Evolutionary conservation across 2,113 vertebrate species (phyloP).

Genomic region (Argyrosomus japonicus): DNA sequence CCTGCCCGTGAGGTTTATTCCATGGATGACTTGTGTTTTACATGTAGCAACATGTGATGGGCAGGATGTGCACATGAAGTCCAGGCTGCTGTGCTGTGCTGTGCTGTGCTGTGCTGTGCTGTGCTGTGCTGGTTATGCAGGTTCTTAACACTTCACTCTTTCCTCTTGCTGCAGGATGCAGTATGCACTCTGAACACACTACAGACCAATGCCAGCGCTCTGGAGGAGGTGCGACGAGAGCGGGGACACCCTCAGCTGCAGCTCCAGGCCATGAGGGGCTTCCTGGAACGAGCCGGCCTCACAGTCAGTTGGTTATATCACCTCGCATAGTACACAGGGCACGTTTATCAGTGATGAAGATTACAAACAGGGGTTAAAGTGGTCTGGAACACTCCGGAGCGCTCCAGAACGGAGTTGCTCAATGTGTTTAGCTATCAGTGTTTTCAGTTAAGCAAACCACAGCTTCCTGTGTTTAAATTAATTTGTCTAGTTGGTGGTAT

Average conservation of each 20-base stretch:
- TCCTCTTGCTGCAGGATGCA: conserved; percentile 86
- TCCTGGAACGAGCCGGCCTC: conserved; percentile 88
- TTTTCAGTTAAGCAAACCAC: too few relatives aligned
- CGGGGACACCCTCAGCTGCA: conserved; percentile 85
- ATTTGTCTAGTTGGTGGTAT: too few relatives aligned
- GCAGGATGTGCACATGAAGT: not conserved
- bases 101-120: not conserved
- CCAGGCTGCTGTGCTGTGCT: not conserved
- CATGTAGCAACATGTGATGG: not conserved
- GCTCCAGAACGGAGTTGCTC: too few relatives aligned
- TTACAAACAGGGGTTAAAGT: too few relatives aligned
- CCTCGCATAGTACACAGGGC: not conserved
- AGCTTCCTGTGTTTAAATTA: too few relatives aligned
- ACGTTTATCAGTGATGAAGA: not conserved
- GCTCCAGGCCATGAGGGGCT: conserved; percentile 90
- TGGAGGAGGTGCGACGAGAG: conserved; percentile 90
- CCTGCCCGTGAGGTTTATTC: not conserved
- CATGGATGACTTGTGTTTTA: not conserved
- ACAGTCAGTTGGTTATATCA: conserved; percentile 77
- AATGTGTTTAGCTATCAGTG: too few relatives aligned
- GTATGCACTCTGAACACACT: conserved; percentile 94
- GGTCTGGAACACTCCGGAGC: too few relatives aligned
- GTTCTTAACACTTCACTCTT: not conserved
- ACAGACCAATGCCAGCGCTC: conserved; percentile 91
- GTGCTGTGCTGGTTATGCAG: not conserved